Percentiles rank a stretch among this genome's conserved stretches.
These are phyloP conservation scores for Coregonus clupeaformis DNA, from an alignment of 2,113 vertebrate species.

Conservation along the genomic window DNA sequence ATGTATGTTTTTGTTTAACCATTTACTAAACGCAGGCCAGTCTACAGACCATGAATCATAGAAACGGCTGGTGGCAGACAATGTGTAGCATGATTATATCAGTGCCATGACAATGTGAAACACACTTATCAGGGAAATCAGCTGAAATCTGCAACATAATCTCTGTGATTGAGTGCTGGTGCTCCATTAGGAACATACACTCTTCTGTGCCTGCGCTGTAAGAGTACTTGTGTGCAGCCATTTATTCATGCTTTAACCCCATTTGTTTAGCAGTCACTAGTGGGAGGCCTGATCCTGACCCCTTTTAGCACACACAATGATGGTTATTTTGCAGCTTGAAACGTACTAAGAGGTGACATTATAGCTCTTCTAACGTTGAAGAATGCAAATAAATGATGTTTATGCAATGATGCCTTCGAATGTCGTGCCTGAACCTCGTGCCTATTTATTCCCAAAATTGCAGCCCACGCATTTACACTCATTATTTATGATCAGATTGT, in stretches of 20 bases:
- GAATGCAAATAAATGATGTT: constrained; percentile 19
- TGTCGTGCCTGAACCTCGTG: background rate
- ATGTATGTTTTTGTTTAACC: too few species aligned
- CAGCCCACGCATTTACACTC: constrained; percentile 6
- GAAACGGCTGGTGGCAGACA: too few species aligned
- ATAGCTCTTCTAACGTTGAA: constrained; percentile 8
- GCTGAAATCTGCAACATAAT: background rate
- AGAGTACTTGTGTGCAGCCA: constrained; percentile 8
- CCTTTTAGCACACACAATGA: constrained; percentile 34
- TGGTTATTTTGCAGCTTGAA: constrained; percentile 28
- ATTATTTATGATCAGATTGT: constrained; percentile 4
- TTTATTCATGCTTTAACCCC: constrained; percentile 26
- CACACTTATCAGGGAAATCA: background rate
- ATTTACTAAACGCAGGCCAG: too few species aligned
- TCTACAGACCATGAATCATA: too few species aligned
- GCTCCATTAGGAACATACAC: constrained; percentile 19
- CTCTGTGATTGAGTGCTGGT: background rate
- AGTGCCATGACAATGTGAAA: background rate
- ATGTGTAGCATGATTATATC: background rate
- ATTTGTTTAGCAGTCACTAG: constrained; percentile 22
- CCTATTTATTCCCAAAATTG: background rate
- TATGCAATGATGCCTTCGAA: constrained; percentile 14
- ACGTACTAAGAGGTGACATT: constrained; percentile 11
- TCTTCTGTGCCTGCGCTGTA: background rate
- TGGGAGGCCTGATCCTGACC: constrained; percentile 30